Evolutionary conservation across 2,113 vertebrate genomes (phyloP), one percentile per base, ranked within the genome.

Genomic region (Origma solitaria): DNA sequence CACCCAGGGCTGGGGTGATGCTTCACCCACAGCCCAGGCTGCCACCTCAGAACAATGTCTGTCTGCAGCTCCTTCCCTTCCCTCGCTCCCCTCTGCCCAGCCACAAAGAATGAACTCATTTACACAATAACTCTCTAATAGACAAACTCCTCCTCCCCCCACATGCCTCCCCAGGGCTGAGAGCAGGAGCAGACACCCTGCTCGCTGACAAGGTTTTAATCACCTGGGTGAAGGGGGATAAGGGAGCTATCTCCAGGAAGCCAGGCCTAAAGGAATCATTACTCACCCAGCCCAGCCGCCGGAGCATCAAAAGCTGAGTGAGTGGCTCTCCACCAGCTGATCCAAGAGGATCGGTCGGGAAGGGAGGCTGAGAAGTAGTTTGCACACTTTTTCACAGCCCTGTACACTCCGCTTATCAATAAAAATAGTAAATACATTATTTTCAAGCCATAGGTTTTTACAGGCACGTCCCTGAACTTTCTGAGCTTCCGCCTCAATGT

Each of bases 41-140:
- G 15, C 47, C 82, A 54, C n/a, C 89, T n/a, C 38, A 31, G 35
- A 72, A n/a, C 4, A 1, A 21, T 0, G 0, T 20, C n/a, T 14
- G 58, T 62, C 60, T 19, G 5, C 0, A 0, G 47, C 54, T 35
- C 69, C 28, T 51, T 58, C 57, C 86, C 2, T 14, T 15, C 20
- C 27, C 45, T 5, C 30, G 40, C 50, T 60, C 25, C 40, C 17
- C 50, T 44, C 22, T 15, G 53, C 70, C 30, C 19, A 47, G 66
- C 62, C 7, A 61, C 62, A 30, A 73, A 60, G 88, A 84, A 73
- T 1, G 3, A 81, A 42, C 44, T 40, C 17, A 80, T 83, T 83
- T 61, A 84, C 86, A 81, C 87, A 83, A 25, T 79, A 73, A 62
- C 38, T 45, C 69, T 58, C 58, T 54, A 7, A 75, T 5, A 75